Conservation (phyloP, 2,113 vertebrate genomes). For the Nanorana parkeri region DNA sequence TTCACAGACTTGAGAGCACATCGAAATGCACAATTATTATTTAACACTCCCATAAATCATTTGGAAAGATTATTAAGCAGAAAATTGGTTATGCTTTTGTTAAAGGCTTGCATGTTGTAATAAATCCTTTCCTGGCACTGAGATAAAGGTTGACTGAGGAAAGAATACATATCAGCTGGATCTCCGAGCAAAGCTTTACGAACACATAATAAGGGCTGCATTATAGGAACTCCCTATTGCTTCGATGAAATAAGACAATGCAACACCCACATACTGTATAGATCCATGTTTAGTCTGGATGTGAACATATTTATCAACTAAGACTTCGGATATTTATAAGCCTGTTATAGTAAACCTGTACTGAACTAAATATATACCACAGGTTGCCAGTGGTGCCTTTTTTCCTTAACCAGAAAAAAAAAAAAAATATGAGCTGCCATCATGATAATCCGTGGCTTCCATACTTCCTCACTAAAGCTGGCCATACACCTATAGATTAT, state of each 20-base stretch:
- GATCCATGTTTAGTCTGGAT: not conserved
- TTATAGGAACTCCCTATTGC: too few relatives aligned
- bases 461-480: too few relatives aligned
- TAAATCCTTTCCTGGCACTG: slow-evolving; percentile 46
- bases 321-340: too few relatives aligned
- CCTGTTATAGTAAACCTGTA: too few relatives aligned
- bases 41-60: slow-evolving; percentile 52
- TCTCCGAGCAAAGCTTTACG: not conserved
- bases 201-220: not conserved
- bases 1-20: slow-evolving; percentile 51
- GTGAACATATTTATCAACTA: too few relatives aligned
- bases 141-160: slow-evolving; percentile 26
- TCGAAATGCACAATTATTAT: slow-evolving; percentile 27
- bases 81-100: slow-evolving; percentile 52
- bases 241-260: too few relatives aligned
- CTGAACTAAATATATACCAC: too few relatives aligned
- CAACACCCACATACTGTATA: not conserved
- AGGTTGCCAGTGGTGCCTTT: too few relatives aligned
- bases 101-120: slow-evolving; percentile 17
- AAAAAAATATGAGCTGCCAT: too few relatives aligned
- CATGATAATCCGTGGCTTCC: too few relatives aligned
- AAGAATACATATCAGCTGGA: slow-evolving; percentile 25
- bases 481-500: too few relatives aligned
- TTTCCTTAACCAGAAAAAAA: too few relatives aligned
- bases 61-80: slow-evolving; percentile 51